phyloP scores from a whole-genome alignment of 2,888 invertebrate genomes.

The Meta bourneti region DNA sequence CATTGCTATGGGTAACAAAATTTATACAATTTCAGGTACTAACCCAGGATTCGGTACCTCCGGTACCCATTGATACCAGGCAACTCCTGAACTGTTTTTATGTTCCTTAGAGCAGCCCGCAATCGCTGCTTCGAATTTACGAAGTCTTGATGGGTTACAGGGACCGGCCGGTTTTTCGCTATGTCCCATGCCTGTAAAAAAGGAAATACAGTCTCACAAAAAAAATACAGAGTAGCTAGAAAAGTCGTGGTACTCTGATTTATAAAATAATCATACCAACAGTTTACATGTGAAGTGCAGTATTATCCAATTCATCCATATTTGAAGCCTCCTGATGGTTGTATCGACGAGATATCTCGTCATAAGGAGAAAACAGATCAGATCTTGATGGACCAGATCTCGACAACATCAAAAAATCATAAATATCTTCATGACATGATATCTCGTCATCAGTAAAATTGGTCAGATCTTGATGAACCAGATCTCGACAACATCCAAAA shows the following conservation, averaged over 20 bases:
- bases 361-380: too few species aligned
- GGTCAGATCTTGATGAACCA: too few species aligned
- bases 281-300: too few species aligned
- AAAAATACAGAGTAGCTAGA: not conserved
- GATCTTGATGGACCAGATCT: too few species aligned
- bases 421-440: too few species aligned
- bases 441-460: too few species aligned
- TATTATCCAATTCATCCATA: too few species aligned
- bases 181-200: conserved; percentile 37
- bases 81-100: not conserved
- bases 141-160: not conserved
- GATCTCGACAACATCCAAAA: too few species aligned
- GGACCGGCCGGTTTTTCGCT: not conserved
- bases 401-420: too few species aligned
- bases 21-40: not conserved
- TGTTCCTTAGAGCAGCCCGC: conserved; percentile 41
- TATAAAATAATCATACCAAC: not conserved
- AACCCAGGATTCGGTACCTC: not conserved
- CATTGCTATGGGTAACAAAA: too few species aligned
- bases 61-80: not conserved
- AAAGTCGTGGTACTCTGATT: not conserved
- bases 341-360: too few species aligned
- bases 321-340: too few species aligned
- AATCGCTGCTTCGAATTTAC: conserved; percentile 45
- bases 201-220: not conserved